Base-by-base conservation (phyloP, 2,888 invertebrate genomes). In the Drosophila eohydei region DNA sequence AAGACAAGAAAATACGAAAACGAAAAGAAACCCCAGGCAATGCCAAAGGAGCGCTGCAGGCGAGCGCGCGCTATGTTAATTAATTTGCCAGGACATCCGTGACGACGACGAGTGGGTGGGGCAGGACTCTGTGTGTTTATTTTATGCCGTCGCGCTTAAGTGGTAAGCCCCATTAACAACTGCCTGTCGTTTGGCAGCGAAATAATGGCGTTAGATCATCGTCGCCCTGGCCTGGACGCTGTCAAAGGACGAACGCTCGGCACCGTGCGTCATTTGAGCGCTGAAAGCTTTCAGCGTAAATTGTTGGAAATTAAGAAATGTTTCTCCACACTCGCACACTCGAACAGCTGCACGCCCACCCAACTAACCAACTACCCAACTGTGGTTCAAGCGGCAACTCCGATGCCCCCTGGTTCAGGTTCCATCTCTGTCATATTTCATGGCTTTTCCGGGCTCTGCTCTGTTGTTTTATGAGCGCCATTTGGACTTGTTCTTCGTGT, bases 231-330 rank as follows among this genome's bases (percentile, higher is more conserved):
- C 61, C 75, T 50, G 69, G 36, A 60, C 48, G 46, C 36, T 46
- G 71, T 51, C 65, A 38, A 50, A 55, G 67, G 66, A 64, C 54
- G 48, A 36, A 32, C 72, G 55, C 55, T 63, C 54, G 28, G 21
- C 21, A 52, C 70, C 60, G 81, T 74, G 74, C 83, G 90, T 88
- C 90, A 87, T 90, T 87, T 83, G 77, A 87, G 89, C 89, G 85
- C 70, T 80, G 86, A 90, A 85, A 88, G 90, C 84, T 87, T 89
- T 89, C 82, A 83, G 83, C 79, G 83, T 82, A 90, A 88, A 88
- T 84, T 86, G 80, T 89, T 79, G 81, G 80, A 91, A 91, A 90
- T 91, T 90, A 91, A 91, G 83, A 91, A 89, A 90, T 91, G 85
- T 77, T 81, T 70, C 63, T 67, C 71, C 65, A 64, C 63, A 43